Conservation (phyloP, 1,140 invertebrate genomes). For the Euwallacea fornicatus region DNA sequence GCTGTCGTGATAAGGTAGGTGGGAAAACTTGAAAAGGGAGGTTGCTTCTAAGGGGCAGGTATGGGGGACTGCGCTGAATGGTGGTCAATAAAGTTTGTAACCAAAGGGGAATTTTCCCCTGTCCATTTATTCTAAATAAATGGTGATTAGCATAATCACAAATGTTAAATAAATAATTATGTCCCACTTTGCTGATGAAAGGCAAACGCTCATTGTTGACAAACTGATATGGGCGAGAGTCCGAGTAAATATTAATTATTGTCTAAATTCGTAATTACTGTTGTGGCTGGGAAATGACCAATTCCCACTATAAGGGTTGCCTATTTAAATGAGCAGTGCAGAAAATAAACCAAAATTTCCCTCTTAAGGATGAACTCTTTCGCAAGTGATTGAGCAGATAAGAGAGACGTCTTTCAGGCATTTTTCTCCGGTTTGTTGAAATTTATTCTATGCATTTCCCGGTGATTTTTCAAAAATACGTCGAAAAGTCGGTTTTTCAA, state of each 20-base stretch:
- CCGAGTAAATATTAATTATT: constrained; percentile 17
- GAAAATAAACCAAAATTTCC: too few relatives aligned
- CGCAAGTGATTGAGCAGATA: neutral
- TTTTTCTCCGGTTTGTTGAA: neutral
- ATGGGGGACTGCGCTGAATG: neutral
- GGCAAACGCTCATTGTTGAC: constrained; percentile 15
- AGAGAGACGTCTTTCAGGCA: neutral
- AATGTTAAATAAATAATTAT: constrained; percentile 14
- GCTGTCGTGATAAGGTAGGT: constrained; percentile 81
- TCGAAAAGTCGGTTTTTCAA: neutral
- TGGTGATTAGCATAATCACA: neutral
- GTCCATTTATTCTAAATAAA: neutral
- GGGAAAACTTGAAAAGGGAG: too few relatives aligned
- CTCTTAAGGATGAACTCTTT: too few relatives aligned
- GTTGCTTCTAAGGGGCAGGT: too few relatives aligned
- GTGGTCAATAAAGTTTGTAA: neutral
- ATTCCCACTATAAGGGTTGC: neutral
- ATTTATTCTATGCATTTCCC: neutral
- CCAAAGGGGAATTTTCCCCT: neutral
- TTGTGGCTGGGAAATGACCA: neutral
- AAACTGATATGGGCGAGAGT: constrained; percentile 1
- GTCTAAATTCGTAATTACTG: neutral
- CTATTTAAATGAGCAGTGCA: neutral
- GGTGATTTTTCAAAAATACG: neutral
- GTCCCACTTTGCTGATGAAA: constrained; percentile 1